Evolutionary conservation across 2,888 invertebrate genomes (phyloP).

Genomic region (Byasa hedistus): DNA sequence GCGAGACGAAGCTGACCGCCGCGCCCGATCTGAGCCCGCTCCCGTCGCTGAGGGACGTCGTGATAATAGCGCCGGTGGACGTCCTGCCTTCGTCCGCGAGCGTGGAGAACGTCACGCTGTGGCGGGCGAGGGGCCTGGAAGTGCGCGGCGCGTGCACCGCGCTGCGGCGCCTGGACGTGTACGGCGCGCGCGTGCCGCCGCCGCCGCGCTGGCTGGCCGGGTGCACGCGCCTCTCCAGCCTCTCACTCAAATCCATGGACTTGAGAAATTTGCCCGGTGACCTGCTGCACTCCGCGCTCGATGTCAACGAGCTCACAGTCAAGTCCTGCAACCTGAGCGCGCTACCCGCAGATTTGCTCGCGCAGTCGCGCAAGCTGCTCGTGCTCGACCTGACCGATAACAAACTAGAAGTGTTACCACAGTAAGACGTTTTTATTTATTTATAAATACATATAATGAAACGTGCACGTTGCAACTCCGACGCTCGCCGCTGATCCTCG

Average conservation of each 20-base stretch:
- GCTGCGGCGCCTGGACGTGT: conserved; percentile 28
- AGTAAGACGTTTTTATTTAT: conserved; percentile 4
- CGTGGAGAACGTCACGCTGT: conserved; percentile 29
- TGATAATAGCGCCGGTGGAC: conserved; percentile 32
- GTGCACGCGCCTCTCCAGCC: conserved; percentile 21
- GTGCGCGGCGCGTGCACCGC: conserved; percentile 31
- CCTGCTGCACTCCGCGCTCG: conserved; percentile 25
- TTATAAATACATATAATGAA: no score
- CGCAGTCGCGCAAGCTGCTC: conserved; percentile 2
- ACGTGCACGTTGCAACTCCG: not conserved
- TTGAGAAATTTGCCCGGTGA: conserved; percentile 20
- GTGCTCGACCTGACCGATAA: conserved; percentile 16
- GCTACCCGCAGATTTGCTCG: conserved; percentile 24
- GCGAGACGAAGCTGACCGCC: conserved; percentile 29
- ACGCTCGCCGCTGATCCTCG: no score
- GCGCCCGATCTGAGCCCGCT: conserved; percentile 30
- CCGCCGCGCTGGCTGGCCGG: conserved; percentile 23
- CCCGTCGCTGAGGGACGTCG: conserved; percentile 28
- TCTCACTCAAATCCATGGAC: conserved; percentile 12
- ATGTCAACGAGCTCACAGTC: conserved; percentile 28
- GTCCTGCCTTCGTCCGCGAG: conserved; percentile 28
- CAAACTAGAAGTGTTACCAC: conserved; percentile 18
- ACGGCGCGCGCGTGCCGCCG: conserved; percentile 22
- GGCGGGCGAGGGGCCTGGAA: conserved; percentile 7
- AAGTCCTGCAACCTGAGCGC: conserved; percentile 17